Percentiles rank a stretch among this genome's conserved stretches.
Conservation (phyloP, 2,888 invertebrate genomes). For the Nomada fucata region DNA sequence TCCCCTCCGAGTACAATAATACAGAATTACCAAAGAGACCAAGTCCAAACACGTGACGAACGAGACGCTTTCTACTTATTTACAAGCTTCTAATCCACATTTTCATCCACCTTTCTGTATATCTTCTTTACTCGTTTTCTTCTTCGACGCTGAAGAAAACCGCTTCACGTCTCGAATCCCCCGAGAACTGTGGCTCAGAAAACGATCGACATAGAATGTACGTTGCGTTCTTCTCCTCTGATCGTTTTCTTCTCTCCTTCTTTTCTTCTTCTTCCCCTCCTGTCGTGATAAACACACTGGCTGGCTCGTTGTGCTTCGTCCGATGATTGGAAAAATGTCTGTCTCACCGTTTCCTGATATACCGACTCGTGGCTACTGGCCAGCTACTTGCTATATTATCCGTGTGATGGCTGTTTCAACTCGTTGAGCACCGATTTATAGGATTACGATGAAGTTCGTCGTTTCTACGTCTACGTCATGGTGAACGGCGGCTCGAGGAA, state of each 20-base stretch:
- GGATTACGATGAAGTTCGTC: conserved; percentile 29
- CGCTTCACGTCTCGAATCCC: conserved; percentile 39
- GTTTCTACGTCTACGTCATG: conserved; percentile 52
- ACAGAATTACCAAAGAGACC: conserved; percentile 10
- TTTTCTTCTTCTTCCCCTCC: conserved; percentile 5
- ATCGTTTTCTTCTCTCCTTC: neutral
- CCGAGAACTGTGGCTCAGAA: conserved; percentile 42
- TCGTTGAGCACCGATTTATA: conserved; percentile 53
- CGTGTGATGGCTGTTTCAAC: conserved; percentile 24
- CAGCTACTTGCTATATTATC: conserved; percentile 49
- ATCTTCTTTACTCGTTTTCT: neutral
- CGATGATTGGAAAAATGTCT: neutral
- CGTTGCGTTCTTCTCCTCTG: neutral
- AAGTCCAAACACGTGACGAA: conserved; percentile 31
- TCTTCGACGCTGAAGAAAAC: conserved; percentile 23
- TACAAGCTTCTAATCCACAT: conserved; percentile 45
- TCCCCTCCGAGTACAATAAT: neutral
- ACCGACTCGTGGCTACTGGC: conserved; percentile 44
- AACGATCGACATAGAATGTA: conserved; percentile 13
- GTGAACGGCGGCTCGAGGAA: conserved; percentile 58
- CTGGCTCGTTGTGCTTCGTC: conserved; percentile 3
- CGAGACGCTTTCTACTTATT: conserved; percentile 50
- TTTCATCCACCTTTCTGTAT: neutral
- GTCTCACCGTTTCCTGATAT: conserved; percentile 13
- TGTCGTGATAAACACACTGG: neutral